Evolutionary conservation across 2,113 vertebrate species (phyloP).

Genomic region (Phylloscopus trochilus): DNA sequence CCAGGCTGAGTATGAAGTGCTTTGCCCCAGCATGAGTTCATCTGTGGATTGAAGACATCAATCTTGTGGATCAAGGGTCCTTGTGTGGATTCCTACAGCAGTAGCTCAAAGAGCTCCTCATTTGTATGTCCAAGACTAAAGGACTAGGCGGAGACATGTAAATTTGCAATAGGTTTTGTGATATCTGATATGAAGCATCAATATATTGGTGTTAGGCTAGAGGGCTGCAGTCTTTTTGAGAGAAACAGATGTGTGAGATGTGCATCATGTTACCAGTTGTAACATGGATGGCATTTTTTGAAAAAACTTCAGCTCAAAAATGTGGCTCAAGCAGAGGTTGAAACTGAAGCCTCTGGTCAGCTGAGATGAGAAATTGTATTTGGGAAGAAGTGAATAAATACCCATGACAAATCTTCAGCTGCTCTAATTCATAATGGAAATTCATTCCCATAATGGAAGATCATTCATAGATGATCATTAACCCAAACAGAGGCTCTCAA

Average conservation of each 20-base stretch:
- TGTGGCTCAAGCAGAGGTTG: background rate
- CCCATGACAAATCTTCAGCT: background rate
- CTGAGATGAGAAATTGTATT: background rate
- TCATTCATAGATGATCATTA: background rate
- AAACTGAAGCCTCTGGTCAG: background rate
- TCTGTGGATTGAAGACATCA: background rate
- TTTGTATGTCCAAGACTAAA: background rate
- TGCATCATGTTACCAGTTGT: background rate
- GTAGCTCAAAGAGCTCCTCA: rapidly evolving
- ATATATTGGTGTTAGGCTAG: background rate
- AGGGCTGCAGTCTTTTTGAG: background rate
- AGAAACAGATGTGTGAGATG: background rate
- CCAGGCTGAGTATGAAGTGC: background rate
- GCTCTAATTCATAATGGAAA: background rate
- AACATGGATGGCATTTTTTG: background rate
- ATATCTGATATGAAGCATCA: background rate
- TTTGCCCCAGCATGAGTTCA: background rate
- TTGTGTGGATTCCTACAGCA: background rate
- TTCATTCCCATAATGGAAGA: background rate
- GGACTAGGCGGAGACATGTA: background rate
- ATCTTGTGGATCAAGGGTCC: background rate
- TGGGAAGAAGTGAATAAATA: background rate
- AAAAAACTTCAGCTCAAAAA: background rate
- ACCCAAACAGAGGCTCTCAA: background rate
- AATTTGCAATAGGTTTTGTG: background rate